A percentile compares a stretch with the other conserved stretches of the same genome.
Evolutionary conservation across 2,888 invertebrate species (phyloP).

Genomic region (Melanostoma scalare): DNA sequence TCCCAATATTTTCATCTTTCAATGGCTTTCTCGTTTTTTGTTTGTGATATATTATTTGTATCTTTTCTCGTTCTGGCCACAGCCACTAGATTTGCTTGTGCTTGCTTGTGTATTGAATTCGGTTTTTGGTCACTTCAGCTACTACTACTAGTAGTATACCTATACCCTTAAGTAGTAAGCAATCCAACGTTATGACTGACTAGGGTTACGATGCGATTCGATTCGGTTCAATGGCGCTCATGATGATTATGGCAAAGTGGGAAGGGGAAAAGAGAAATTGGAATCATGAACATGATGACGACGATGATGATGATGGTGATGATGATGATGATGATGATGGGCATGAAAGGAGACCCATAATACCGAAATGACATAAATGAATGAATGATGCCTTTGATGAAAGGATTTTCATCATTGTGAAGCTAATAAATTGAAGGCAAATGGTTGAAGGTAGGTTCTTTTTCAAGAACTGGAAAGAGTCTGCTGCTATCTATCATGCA

Average conservation of each 20-base stretch:
- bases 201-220: conserved; percentile 62
- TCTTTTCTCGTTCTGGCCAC: conserved; percentile 8
- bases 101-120: conserved; percentile 20
- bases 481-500: conserved; percentile 3
- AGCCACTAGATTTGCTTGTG: neutral
- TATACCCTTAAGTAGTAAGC: conserved; percentile 20
- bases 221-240: conserved; percentile 62
- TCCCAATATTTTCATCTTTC: conserved; percentile 58
- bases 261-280: neutral
- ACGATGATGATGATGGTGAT: conserved; percentile 1
- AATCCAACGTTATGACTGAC: conserved; percentile 47
- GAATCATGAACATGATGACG: conserved; percentile 22
- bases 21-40: conserved; percentile 32
- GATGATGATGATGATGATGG: conserved; percentile 53
- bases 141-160: neutral
- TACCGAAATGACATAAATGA: conserved; percentile 71
- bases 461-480: neutral
- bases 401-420: conserved; percentile 68
- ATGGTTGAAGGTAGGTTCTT: conserved; percentile 25
- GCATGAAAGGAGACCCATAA: conserved; percentile 61
- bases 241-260: conserved; percentile 50
- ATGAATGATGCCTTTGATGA: conserved; percentile 71
- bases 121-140: conserved; percentile 44
- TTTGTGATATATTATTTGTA: conserved; percentile 7
- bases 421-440: conserved; percentile 68